Base-by-base conservation (phyloP, 1,140 invertebrate genomes). In the Aphis gossypii region DNA sequence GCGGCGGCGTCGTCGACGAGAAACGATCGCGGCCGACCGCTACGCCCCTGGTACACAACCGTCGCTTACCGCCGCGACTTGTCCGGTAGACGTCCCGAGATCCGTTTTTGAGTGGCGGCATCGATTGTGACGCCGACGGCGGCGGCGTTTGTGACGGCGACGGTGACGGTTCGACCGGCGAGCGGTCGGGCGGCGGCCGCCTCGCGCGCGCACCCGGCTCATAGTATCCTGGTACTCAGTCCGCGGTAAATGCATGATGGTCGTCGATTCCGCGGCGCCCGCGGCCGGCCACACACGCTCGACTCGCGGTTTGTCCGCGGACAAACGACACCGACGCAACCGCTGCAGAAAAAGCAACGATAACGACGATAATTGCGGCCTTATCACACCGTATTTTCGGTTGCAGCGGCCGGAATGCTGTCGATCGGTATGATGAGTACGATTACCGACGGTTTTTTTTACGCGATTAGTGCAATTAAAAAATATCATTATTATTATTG, bases 191-290 rank as follows among this genome's bases (percentile, higher is more conserved):
- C 44, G 41, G n/a, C 90, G 90, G 68, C 90, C 18, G 84, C 7
- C 21, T 8, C 46, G 35, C 60, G 46, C 18, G 54, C 23, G 56
- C 76, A 11, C n/a, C 35, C 48, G 23, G 44, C 8, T 23, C 44
- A 25, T 92, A 60, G 76, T 35, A 9, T 38, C 91, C 91, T 92
- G 91, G 91, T 92, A 92, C 91, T 44, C 68, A 82, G 76, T 92
- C 91, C 91, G 91, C 91, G 91, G 68, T 54, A 35, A 54, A 92
- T 92, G 91, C 91, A 92, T 92, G 91, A 92, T 84, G 91, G 91
- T 84, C 91, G 91, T 54, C 46, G 91, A 84, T 92, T 92, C 76
- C 91, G 91, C 91, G 76, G 46, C 46, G 91, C 91, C 91, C 91
- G 68, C 91, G 91, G 68, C 68, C 76, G 91, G 86, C 86, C 86